A percentile compares a stretch with the other conserved stretches of the same genome.
Evolutionary conservation across 2,113 vertebrate species (phyloP).

Genomic region (Marmota flaviventris): DNA sequence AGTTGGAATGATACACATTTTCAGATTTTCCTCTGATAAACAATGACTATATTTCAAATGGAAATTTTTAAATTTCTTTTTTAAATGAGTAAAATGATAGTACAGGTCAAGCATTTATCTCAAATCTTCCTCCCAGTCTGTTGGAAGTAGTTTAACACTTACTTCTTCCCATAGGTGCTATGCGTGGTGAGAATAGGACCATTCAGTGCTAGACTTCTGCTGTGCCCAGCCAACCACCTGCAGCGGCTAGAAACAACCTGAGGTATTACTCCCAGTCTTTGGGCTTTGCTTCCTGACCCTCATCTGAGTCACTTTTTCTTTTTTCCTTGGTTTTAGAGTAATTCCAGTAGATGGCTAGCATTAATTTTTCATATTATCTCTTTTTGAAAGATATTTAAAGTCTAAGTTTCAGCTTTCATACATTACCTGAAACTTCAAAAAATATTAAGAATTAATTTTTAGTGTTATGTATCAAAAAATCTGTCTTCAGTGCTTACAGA

Average conservation of each 20-base stretch:
- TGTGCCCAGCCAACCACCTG: background rate
- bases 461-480: background rate
- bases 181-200: too few species aligned
- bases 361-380: background rate
- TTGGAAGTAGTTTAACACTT: background rate
- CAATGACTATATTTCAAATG: background rate
- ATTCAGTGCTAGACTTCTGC: background rate
- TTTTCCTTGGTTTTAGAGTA: background rate
- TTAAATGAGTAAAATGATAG: constrained; percentile 26
- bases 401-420: constrained; percentile 12
- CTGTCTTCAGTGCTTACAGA: background rate
- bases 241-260: background rate
- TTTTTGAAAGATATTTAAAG: background rate
- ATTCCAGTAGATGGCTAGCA: background rate
- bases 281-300: background rate
- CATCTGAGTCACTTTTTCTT: background rate
- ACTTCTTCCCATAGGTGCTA: background rate
- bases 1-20: background rate
- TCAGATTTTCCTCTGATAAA: constrained; percentile 38
- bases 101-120: constrained; percentile 4
- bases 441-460: background rate
- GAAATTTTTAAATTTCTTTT: constrained; percentile 24
- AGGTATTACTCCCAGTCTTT: background rate
- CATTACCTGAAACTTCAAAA: background rate
- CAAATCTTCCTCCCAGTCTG: background rate